Evolutionary conservation across 2,888 invertebrate genomes (phyloP).

Genomic region (Caradrina kadenii): DNA sequence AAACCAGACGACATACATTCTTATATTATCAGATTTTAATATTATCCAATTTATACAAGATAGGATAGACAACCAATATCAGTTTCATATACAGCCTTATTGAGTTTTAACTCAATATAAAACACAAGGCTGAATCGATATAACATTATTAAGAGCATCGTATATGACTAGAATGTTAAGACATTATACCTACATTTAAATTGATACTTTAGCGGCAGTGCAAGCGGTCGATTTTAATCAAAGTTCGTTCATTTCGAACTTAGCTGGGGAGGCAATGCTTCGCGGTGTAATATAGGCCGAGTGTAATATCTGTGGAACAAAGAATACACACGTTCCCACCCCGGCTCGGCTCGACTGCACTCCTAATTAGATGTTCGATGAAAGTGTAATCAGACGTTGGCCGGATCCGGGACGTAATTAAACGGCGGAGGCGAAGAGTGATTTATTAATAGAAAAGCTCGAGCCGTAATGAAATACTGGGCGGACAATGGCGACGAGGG

Average conservation of each 20-base stretch:
- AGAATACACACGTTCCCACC: slow-evolving; percentile 84
- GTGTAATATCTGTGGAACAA: slow-evolving; percentile 85
- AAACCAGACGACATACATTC: slow-evolving; percentile 13
- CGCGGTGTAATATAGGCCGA: slow-evolving; percentile 82
- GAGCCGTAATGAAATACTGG: slow-evolving; percentile 90
- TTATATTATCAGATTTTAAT: slow-evolving; percentile 39
- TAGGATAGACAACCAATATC: slow-evolving; percentile 42
- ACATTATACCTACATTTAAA: slow-evolving; percentile 60
- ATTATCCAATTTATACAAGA: slow-evolving; percentile 39
- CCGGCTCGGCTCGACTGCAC: slow-evolving; percentile 82
- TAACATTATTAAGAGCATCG: slow-evolving; percentile 12
- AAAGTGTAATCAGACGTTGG: slow-evolving; percentile 90
- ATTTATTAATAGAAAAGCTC: slow-evolving; percentile 91
- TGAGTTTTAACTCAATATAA: slow-evolving; percentile 50
- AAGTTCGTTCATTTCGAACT: slow-evolving; percentile 87
- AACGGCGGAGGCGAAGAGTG: slow-evolving; percentile 90
- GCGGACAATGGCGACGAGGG: slow-evolving; percentile 89
- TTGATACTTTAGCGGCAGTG: slow-evolving; percentile 63
- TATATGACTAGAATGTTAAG: slow-evolving; percentile 43
- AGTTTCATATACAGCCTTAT: slow-evolving; percentile 46
- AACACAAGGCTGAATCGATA: slow-evolving; percentile 29
- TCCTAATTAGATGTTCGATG: slow-evolving; percentile 91
- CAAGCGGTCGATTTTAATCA: slow-evolving; percentile 85
- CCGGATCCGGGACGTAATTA: slow-evolving; percentile 90
- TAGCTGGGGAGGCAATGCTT: slow-evolving; percentile 77